Percentiles rank a stretch among this genome's conserved stretches.
Evolutionary conservation across 2,797 vertebrate genomes (phyloP).

Genomic region (Babyrousa celebensis): DNA sequence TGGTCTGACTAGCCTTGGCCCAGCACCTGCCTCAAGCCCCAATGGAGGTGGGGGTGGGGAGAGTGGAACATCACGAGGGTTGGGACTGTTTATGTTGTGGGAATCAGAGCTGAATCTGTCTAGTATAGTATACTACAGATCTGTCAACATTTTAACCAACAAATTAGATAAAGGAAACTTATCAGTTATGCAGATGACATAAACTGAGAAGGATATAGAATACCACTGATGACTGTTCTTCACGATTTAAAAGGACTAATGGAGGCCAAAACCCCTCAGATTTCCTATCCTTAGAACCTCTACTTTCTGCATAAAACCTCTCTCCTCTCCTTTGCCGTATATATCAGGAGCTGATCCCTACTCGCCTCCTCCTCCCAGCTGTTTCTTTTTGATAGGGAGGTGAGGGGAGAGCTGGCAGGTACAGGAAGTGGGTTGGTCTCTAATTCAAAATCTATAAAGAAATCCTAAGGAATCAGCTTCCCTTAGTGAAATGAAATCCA

Average conservation of each 20-base stretch:
- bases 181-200: neutral
- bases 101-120: constrained; percentile 20
- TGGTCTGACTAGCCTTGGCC: constrained; percentile 79
- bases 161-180: neutral
- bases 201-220: constrained; percentile 19
- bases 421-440: neutral
- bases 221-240: constrained; percentile 4
- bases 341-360: neutral
- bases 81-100: neutral
- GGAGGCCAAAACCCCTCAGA: constrained; percentile 29
- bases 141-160: neutral
- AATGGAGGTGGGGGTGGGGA: neutral
- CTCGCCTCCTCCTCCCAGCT: neutral
- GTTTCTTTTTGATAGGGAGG: constrained; percentile 32
- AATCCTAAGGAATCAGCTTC: constrained; percentile 3
- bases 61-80: neutral
- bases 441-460: constrained; percentile 44
- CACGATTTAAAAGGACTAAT: neutral
- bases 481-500: constrained; percentile 36
- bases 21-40: constrained; percentile 25
- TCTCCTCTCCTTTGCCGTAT: neutral
- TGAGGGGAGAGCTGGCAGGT: neutral
- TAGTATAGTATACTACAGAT: neutral
- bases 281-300: constrained; percentile 1
- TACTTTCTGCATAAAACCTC: constrained; percentile 9